Base-by-base conservation (phyloP, 2,113 vertebrate genomes). In the Bos javanicus region DNA sequence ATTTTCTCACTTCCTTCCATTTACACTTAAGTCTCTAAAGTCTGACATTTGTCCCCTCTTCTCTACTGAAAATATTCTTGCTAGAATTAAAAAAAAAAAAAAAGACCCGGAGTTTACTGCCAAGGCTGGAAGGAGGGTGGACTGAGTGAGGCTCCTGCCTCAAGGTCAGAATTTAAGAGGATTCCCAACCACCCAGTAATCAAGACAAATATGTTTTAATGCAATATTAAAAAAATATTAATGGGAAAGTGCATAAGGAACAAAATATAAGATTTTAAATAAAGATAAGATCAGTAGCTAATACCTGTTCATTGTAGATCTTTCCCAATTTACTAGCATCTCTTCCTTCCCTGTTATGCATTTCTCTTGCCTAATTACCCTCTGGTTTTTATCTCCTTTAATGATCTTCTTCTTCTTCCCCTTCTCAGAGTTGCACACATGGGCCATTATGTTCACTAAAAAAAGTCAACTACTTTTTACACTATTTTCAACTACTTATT, bases 131-230 rank as follows among this genome's bases (percentile, higher is more conserved):
- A 64, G 25, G n/a, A 86, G 2, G 2, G 26, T 25, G 39, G 43
- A 4, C 15, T 12, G 1, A 3, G 9, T 13, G 14, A 21, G 23
- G 16, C 1, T 43, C 4, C 71, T 33, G 10, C 28, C 9, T 54
- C 14, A 26, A 28, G 36, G 25, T 17, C 7, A 25, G 71, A 14
- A 23, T 14, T 50, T 67, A 74, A 54, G 4, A 8, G 33, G n/a
- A 36, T 2, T 15, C 21, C 11, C 25, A 59, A n/a, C 15, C 50
- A 11, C 9, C 39, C 39, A 33, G 48, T 10, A 50, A 9, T 62
- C 16, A 33, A 46, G 13, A 30, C 15, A 33, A 9, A 43, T 21
- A 26, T 5, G 17, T 25, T 89, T 93, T 21, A 80, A 50, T 26
- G 25, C 4, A 25, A 33, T 56, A 5, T 56, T 57, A 46, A 17